Percentiles rank a stretch among this genome's conserved stretches.
phyloP scores from a whole-genome alignment of 2,888 invertebrate species.

The Zhuqinia jingwanae region DNA sequence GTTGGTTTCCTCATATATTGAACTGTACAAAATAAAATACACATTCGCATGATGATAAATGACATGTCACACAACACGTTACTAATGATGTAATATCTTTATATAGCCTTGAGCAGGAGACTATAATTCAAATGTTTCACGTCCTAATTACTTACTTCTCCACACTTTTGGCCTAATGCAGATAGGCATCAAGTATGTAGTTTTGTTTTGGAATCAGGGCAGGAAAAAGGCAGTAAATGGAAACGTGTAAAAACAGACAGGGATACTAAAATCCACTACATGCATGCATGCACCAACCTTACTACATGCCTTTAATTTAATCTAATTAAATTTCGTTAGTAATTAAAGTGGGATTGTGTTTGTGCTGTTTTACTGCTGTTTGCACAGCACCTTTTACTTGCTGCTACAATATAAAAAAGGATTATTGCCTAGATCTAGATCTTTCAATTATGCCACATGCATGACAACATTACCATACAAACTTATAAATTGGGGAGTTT shows the following conservation, averaged over 20 bases:
- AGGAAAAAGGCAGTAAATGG: too few relatives aligned
- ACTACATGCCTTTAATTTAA: conserved; percentile 44
- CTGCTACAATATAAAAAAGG: conserved; percentile 29
- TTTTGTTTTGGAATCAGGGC: neutral
- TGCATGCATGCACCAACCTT: neutral
- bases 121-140: conserved; percentile 1
- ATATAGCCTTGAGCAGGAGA: neutral
- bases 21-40: too few relatives aligned
- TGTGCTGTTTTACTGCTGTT: conserved; percentile 32
- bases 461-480: neutral
- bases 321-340: conserved; percentile 65
- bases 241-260: neutral
- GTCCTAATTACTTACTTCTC: conserved; percentile 5
- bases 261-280: neutral
- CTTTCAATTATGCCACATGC: conserved; percentile 2
- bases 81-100: neutral
- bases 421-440: conserved; percentile 31
- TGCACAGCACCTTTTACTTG: conserved; percentile 20
- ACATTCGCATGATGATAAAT: neutral
- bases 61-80: neutral
- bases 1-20: too few relatives aligned
- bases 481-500: too few relatives aligned
- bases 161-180: neutral
- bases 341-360: conserved; percentile 50
- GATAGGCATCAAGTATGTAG: neutral